These are phyloP conservation scores for Zaprionus nigranus DNA, from an alignment of 1,140 invertebrate genomes.

Conservation along the genomic window DNA sequence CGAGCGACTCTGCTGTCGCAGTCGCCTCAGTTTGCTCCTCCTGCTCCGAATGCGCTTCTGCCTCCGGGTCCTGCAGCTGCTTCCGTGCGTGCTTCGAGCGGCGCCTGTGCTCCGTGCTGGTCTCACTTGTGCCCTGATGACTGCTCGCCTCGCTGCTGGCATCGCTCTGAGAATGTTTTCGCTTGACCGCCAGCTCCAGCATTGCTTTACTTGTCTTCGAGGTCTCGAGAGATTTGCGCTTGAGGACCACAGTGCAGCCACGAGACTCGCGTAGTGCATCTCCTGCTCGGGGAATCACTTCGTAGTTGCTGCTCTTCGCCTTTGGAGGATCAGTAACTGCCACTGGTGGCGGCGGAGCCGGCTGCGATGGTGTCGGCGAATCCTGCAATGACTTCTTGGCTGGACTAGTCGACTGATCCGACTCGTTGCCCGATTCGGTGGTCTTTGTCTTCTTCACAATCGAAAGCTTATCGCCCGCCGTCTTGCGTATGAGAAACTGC, in stretches of 20 bases:
- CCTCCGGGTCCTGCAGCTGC: conserved; percentile 10
- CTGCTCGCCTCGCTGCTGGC: conserved; percentile 61
- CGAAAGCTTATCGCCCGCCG: conserved; percentile 77
- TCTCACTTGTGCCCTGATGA: conserved; percentile 8
- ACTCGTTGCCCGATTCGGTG: conserved; percentile 74
- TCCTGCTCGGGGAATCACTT: conserved; percentile 62
- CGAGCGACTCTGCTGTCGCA: neutral
- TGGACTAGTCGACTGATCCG: conserved; percentile 64
- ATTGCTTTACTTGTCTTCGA: conserved; percentile 39
- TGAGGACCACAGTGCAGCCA: conserved; percentile 72
- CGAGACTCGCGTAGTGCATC: conserved; percentile 64
- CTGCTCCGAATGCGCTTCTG: neutral
- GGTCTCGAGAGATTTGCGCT: conserved; percentile 67
- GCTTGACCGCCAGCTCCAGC: conserved; percentile 23
- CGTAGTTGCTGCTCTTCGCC: conserved; percentile 69
- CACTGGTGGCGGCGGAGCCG: neutral
- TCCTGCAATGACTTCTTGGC: conserved; percentile 43
- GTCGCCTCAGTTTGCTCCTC: neutral
- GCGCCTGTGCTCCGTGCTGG: conserved; percentile 39
- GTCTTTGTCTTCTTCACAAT: conserved; percentile 78
- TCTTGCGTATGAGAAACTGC: conserved; percentile 80
- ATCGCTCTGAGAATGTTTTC: conserved; percentile 68
- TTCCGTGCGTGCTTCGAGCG: conserved; percentile 55
- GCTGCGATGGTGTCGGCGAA: neutral
- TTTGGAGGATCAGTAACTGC: conserved; percentile 46